A percentile compares a stretch with the other conserved stretches of the same genome.
These are phyloP conservation scores for Eulemur coronatus DNA, from an alignment of 2,797 vertebrate species.

Conservation along the genomic window DNA sequence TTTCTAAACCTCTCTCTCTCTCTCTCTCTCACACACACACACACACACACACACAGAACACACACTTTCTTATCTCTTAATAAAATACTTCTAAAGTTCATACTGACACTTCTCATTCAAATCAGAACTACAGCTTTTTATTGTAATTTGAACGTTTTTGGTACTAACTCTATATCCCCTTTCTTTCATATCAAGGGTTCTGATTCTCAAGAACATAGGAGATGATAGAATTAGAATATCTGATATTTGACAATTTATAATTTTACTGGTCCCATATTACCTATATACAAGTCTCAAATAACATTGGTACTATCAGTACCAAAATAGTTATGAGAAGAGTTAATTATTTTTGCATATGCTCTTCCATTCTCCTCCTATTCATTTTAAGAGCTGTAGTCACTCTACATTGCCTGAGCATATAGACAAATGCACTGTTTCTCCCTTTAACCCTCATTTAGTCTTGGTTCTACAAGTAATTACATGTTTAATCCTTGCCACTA, in stretches of 20 bases:
- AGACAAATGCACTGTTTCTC: background rate
- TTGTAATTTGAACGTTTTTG: background rate
- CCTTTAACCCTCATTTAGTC: background rate
- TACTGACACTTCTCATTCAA: background rate
- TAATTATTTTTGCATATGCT: background rate
- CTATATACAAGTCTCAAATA: background rate
- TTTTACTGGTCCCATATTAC: background rate
- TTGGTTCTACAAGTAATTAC: background rate
- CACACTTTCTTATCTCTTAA: background rate
- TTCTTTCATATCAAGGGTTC: background rate
- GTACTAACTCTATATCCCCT: background rate
- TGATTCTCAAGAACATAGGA: background rate
- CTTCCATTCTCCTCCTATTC: background rate
- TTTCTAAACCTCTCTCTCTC: background rate
- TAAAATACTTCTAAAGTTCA: background rate
- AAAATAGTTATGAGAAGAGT: background rate
- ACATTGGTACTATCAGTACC: background rate
- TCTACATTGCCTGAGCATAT: background rate
- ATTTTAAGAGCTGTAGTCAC: background rate
- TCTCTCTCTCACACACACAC: background rate
- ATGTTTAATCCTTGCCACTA: background rate
- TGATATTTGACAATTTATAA: background rate
- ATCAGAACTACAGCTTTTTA: background rate
- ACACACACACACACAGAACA: background rate
- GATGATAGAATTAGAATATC: background rate